Percentiles rank a stretch among this genome's conserved stretches.
These are phyloP conservation scores for Ibidorhyncha struthersii DNA, from an alignment of 2,113 vertebrate genomes.

Conservation along the genomic window DNA sequence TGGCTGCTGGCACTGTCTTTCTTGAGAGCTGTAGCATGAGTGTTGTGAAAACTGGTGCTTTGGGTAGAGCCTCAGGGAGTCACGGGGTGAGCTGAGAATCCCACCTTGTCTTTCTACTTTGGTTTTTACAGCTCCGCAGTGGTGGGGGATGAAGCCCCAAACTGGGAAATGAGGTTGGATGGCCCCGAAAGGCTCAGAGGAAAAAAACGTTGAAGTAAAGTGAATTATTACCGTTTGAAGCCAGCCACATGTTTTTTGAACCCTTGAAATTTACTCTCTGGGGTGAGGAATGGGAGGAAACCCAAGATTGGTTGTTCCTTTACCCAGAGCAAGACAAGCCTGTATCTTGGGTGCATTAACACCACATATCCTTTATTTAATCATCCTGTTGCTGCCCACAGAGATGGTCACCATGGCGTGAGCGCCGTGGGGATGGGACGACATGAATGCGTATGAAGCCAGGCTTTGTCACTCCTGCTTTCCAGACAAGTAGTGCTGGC, in stretches of 20 bases:
- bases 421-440: fast-evolving
- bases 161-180: background rate
- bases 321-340: background rate
- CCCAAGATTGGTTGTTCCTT: background rate
- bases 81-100: background rate
- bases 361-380: background rate
- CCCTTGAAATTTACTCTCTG: background rate
- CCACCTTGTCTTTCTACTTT: background rate
- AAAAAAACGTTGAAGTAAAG: background rate
- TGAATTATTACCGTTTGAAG: background rate
- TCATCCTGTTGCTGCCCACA: background rate
- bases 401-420: background rate
- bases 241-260: background rate
- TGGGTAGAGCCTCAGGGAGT: background rate
- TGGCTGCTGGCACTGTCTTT: background rate
- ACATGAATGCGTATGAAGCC: background rate
- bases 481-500: background rate
- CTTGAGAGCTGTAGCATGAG: background rate
- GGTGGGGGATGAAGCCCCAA: background rate
- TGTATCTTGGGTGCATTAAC: background rate
- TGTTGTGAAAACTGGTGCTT: background rate
- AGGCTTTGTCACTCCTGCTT: background rate
- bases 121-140: background rate
- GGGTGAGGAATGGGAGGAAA: background rate
- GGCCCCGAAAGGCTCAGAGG: background rate